A percentile compares a stretch with the other conserved stretches of the same genome.
Evolutionary conservation across 2,113 vertebrate genomes (phyloP).

Genomic region (Anguilla rostrata): DNA sequence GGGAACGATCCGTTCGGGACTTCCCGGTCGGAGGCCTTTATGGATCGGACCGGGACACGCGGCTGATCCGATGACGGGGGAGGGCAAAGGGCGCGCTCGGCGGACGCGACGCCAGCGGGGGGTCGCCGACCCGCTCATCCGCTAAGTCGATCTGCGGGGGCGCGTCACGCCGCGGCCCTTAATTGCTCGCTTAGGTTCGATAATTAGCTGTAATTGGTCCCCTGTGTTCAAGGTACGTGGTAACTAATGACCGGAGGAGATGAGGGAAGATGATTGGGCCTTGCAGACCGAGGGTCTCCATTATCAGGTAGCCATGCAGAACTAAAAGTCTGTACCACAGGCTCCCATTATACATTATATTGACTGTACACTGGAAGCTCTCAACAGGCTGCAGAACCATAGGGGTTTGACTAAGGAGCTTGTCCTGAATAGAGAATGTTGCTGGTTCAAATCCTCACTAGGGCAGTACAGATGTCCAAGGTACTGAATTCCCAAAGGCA

Average conservation of each 20-base stretch:
- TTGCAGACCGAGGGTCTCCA: not conserved
- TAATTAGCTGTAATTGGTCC: not conserved
- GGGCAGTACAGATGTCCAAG: no score
- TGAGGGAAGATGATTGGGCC: not conserved
- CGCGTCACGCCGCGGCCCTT: not conserved
- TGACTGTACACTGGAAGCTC: no score
- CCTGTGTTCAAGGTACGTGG: not conserved
- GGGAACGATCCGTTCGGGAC: not conserved
- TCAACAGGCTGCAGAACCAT: no score
- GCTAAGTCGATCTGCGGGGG: not conserved
- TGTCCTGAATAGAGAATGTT: no score
- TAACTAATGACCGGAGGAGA: conserved; percentile 2
- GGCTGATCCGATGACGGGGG: not conserved
- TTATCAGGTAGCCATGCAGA: not conserved
- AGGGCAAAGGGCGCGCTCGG: not conserved
- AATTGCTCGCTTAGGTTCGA: not conserved
- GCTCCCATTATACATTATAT: not conserved
- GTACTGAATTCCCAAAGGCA: no score
- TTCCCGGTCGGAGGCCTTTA: not conserved
- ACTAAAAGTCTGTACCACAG: not conserved
- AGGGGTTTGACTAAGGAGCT: no score
- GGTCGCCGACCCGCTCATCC: not conserved
- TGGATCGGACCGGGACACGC: not conserved
- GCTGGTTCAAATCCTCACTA: no score
- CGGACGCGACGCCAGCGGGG: not conserved